Percentiles rank a stretch among this genome's conserved stretches.
Conservation (phyloP, 2,888 invertebrate genomes). For the Pachydiplax longipennis region DNA sequence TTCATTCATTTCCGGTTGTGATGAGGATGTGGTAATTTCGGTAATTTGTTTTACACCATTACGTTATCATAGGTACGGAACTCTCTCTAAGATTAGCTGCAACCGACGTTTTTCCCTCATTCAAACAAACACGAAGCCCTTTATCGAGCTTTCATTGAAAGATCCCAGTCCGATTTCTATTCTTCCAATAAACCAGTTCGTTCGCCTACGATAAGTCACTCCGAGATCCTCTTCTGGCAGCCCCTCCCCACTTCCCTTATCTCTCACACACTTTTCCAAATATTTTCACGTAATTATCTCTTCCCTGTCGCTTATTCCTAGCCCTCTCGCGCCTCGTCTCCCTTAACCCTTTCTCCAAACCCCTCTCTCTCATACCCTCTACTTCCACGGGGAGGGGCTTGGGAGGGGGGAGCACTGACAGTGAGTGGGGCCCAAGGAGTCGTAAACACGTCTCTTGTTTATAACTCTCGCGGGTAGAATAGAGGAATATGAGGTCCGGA, state of each 20-base stretch:
- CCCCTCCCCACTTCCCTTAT: neutral
- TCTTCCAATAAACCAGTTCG: too few species aligned
- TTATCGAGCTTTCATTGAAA: neutral
- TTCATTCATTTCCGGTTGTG: too few species aligned
- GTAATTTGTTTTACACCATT: too few species aligned
- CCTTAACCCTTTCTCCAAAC: neutral
- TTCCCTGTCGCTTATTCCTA: neutral
- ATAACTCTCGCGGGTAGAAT: conserved; percentile 23
- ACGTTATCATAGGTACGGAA: too few species aligned
- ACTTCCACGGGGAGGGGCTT: neutral
- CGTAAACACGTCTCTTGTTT: conserved; percentile 41
- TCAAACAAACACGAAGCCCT: neutral
- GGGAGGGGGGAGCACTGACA: neutral
- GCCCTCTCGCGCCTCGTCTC: neutral
- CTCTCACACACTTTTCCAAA: neutral
- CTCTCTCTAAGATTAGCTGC: too few species aligned
- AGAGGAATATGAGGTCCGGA: conserved; percentile 41
- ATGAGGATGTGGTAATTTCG: too few species aligned
- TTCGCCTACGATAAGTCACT: too few species aligned
- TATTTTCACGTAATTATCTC: neutral
- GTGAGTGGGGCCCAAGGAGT: conserved; percentile 19
- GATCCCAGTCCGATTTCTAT: neutral
- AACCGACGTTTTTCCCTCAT: too few species aligned
- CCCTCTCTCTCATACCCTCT: neutral
- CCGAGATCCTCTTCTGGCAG: neutral